These are phyloP conservation scores for Cosmia pyralina DNA, from an alignment of 2,888 invertebrate species.

Conservation along the genomic window DNA sequence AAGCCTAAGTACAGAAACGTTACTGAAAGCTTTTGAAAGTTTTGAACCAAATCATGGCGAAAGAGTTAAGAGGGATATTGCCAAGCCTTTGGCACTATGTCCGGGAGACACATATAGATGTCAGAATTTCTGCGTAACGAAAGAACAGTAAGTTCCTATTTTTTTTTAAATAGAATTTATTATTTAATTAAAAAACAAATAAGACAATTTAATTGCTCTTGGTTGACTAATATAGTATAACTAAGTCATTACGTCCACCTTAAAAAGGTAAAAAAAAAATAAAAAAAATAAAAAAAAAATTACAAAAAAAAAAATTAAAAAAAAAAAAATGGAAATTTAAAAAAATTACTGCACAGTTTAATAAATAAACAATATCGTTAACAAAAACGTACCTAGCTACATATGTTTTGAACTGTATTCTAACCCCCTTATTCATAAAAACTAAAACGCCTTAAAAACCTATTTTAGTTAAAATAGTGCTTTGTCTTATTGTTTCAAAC, in stretches of 20 bases:
- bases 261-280: too few relatives aligned
- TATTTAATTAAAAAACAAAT: not conserved
- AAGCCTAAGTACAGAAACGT: not conserved
- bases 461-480: too few relatives aligned
- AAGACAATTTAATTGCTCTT: not conserved
- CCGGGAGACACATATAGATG: not conserved
- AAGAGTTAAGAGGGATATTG: not conserved
- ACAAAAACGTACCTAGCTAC: not conserved
- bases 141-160: slow-evolving; percentile 8
- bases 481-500: too few relatives aligned
- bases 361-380: not conserved
- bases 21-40: not conserved
- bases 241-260: too few relatives aligned
- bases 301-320: too few relatives aligned
- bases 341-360: too few relatives aligned
- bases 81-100: fast-evolving
- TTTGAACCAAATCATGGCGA: not conserved
- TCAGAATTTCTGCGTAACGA: not conserved
- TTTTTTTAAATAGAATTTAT: too few relatives aligned
- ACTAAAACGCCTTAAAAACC: too few relatives aligned
- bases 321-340: too few relatives aligned
- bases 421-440: not conserved
- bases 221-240: not conserved
- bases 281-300: too few relatives aligned
- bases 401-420: not conserved